Conservation (phyloP, 2,113 vertebrate genomes). For the Cryptotis parvus region DNA sequence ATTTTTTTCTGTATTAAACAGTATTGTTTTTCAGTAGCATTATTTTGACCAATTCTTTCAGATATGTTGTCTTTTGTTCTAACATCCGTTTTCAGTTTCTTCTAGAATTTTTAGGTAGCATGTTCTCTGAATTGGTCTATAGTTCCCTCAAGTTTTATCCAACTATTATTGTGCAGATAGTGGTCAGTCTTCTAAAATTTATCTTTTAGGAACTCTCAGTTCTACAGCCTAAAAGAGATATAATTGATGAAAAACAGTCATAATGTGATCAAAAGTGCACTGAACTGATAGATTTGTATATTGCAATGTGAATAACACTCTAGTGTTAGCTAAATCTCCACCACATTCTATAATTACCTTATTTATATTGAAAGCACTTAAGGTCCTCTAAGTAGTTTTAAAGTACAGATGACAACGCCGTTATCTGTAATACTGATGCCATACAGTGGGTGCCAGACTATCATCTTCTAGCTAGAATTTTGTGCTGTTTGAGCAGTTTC, state of each 20-base stretch:
- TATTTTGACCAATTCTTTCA: background rate
- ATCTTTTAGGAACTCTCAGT: background rate
- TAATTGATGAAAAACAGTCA: background rate
- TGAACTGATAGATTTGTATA: background rate
- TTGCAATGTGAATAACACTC: background rate
- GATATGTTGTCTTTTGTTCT: background rate
- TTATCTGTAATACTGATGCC: background rate
- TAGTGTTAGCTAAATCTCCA: too few species aligned
- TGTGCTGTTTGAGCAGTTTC: background rate
- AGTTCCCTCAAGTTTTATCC: rapidly evolving
- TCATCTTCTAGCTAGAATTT: background rate
- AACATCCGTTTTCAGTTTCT: background rate
- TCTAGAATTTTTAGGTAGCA: background rate
- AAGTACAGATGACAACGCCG: background rate
- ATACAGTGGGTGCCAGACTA: background rate
- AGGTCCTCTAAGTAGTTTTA: background rate
- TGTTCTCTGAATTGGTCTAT: background rate
- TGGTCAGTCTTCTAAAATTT: background rate
- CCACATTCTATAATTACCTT: background rate
- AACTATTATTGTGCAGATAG: background rate
- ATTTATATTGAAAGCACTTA: slow-evolving; percentile 4
- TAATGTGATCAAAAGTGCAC: background rate
- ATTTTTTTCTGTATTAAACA: background rate
- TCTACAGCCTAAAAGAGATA: background rate
- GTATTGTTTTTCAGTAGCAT: background rate